A percentile compares a stretch with the other conserved stretches of the same genome.
phyloP scores from a whole-genome alignment of 2,888 invertebrate species.

The Melanostoma mellinum region DNA sequence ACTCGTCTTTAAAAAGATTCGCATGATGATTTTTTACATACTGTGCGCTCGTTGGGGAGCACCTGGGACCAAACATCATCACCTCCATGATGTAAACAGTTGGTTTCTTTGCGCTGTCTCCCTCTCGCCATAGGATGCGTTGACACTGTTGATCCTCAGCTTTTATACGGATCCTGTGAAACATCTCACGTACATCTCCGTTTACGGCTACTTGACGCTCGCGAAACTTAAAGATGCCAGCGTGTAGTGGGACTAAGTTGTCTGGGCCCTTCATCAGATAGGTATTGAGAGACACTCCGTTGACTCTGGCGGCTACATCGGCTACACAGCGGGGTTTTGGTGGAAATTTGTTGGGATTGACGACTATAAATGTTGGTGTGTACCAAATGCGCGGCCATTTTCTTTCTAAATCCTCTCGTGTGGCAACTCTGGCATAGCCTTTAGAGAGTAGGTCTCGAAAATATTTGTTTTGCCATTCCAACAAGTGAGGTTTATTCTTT shows the following conservation, averaged over 20 bases:
- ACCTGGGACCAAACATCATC: too few relatives aligned
- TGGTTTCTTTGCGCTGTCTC: too few relatives aligned
- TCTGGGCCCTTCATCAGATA: slow-evolving; percentile 1
- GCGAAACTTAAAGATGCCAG: slow-evolving; percentile 52
- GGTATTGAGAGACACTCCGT: slow-evolving; percentile 26
- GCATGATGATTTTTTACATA: too few relatives aligned
- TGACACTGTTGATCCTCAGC: too few relatives aligned
- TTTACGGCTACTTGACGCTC: slow-evolving; percentile 36
- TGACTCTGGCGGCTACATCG: slow-evolving; percentile 46
- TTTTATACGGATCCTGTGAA: too few relatives aligned
- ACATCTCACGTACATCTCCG: not conserved
- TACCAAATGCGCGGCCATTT: slow-evolving; percentile 71
- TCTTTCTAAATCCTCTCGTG: slow-evolving; percentile 26
- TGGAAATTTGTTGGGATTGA: slow-evolving; percentile 45
- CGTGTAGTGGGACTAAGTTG: slow-evolving; percentile 46
- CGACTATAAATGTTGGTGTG: slow-evolving; percentile 70
- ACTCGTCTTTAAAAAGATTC: too few relatives aligned
- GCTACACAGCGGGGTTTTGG: slow-evolving; percentile 48
- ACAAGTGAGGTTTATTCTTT: slow-evolving; percentile 34
- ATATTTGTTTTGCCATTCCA: slow-evolving; percentile 1
- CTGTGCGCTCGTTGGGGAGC: too few relatives aligned
- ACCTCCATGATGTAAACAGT: too few relatives aligned
- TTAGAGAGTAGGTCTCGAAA: slow-evolving; percentile 39
- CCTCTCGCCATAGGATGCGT: too few relatives aligned
- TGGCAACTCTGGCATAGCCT: slow-evolving; percentile 48